These are phyloP conservation scores for Drosophila albomicans DNA, from an alignment of 1,140 invertebrate species.

Conservation along the genomic window DNA sequence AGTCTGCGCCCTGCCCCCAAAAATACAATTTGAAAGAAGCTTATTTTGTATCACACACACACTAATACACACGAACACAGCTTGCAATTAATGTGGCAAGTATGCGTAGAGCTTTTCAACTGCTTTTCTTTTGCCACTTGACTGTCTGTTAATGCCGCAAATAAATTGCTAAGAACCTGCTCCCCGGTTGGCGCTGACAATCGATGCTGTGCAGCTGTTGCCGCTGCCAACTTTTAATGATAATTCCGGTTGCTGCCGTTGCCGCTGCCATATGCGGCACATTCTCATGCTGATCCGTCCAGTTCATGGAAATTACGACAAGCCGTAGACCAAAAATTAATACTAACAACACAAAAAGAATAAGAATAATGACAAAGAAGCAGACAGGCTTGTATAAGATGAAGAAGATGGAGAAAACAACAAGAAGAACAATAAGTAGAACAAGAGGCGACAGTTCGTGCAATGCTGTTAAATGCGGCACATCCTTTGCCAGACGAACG, in stretches of 20 bases:
- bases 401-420: background rate
- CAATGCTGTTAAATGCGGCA: constrained; percentile 64
- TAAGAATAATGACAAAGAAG: constrained; percentile 1
- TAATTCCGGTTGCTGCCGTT: constrained; percentile 54
- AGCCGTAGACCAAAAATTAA: constrained; percentile 53
- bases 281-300: constrained; percentile 25
- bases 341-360: constrained; percentile 38
- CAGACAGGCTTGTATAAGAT: background rate
- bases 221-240: constrained; percentile 78
- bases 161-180: constrained; percentile 64
- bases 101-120: constrained; percentile 52
- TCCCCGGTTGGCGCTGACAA: constrained; percentile 27
- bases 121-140: constrained; percentile 62
- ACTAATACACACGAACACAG: constrained; percentile 1
- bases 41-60: constrained; percentile 20
- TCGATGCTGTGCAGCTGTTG: constrained; percentile 73
- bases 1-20: background rate
- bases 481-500: constrained; percentile 76
- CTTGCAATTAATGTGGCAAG: constrained; percentile 56
- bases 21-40: constrained; percentile 19
- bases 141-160: constrained; percentile 74
- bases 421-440: constrained; percentile 8
- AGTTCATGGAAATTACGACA: constrained; percentile 56
- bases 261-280: constrained; percentile 50
- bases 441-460: constrained; percentile 38